phyloP scores from a whole-genome alignment of 2,113 vertebrate genomes.

The Takifugu bimaculatus region DNA sequence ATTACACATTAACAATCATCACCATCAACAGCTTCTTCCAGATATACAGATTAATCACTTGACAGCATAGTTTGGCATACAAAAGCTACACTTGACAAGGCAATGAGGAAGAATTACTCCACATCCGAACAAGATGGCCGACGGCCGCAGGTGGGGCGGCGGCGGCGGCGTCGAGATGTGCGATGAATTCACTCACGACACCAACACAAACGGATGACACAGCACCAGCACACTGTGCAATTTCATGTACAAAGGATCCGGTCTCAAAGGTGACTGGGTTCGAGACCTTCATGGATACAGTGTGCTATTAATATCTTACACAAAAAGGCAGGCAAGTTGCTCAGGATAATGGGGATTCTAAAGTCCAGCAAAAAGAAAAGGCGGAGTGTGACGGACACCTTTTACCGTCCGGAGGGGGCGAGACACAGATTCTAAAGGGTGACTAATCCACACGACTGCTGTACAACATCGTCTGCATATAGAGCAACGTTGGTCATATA shows the following conservation, averaged over 20 bases:
- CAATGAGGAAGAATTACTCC: conserved; percentile 44
- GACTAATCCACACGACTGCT: conserved; percentile 18
- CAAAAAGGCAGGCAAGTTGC: conserved; percentile 63
- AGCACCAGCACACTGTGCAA: conserved; percentile 56
- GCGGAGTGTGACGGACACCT: conserved; percentile 57
- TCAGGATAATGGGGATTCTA: conserved; percentile 45
- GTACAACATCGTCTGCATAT: conserved; percentile 41
- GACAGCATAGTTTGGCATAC: conserved; percentile 60
- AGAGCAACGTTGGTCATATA: conserved; percentile 54
- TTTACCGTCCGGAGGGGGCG: conserved; percentile 16
- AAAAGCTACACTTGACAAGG: conserved; percentile 58
- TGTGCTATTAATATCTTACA: conserved; percentile 69
- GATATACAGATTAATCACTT: conserved; percentile 47
- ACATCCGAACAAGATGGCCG: conserved; percentile 27
- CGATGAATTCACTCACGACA: conserved; percentile 58
- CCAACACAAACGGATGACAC: conserved; percentile 59
- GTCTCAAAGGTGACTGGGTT: conserved; percentile 57
- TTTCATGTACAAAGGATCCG: conserved; percentile 57
- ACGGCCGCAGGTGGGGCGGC: no score
- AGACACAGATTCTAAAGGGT: conserved; percentile 4
- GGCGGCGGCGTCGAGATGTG: no score
- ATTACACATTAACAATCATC: conserved; percentile 52
- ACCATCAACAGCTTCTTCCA: conserved; percentile 46
- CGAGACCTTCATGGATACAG: conserved; percentile 70
- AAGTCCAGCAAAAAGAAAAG: conserved; percentile 53